phyloP scores from a whole-genome alignment of 2,888 invertebrate species.

The Chirona hameri region DNA sequence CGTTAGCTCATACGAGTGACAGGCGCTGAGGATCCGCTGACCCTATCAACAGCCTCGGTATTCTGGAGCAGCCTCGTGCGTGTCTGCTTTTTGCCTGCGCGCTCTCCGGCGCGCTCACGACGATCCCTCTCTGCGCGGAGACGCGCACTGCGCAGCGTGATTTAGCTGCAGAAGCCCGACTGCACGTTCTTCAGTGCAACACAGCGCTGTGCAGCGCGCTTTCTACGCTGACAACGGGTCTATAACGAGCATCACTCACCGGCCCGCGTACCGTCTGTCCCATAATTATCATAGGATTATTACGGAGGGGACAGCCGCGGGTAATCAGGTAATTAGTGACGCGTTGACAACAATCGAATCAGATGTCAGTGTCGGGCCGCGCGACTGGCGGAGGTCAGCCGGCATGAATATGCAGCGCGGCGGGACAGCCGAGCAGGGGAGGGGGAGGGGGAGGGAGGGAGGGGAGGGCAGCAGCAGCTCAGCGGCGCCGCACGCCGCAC shows the following conservation, averaged over 20 bases:
- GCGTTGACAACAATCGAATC: slow-evolving; percentile 25
- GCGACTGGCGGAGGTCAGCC: background rate
- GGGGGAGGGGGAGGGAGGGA: background rate
- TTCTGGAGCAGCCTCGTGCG: background rate
- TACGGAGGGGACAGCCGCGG: background rate
- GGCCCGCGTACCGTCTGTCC: background rate
- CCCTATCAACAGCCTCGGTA: background rate
- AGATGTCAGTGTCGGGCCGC: background rate
- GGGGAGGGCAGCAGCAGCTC: background rate
- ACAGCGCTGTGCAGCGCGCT: background rate
- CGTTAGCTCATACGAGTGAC: background rate
- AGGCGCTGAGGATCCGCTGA: too few species aligned
- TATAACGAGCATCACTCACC: background rate
- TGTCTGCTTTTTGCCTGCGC: background rate
- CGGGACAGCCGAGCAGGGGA: background rate
- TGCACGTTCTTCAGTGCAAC: background rate
- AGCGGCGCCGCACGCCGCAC: background rate
- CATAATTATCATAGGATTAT: slow-evolving; percentile 3
- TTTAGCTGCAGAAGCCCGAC: background rate
- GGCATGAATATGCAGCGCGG: background rate
- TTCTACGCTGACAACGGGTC: background rate
- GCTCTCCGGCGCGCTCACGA: background rate
- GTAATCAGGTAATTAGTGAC: background rate
- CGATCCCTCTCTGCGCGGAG: background rate
- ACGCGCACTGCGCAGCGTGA: background rate